Evolutionary conservation across 2,888 invertebrate genomes (phyloP).

Genomic region (Panorpa germanica): DNA sequence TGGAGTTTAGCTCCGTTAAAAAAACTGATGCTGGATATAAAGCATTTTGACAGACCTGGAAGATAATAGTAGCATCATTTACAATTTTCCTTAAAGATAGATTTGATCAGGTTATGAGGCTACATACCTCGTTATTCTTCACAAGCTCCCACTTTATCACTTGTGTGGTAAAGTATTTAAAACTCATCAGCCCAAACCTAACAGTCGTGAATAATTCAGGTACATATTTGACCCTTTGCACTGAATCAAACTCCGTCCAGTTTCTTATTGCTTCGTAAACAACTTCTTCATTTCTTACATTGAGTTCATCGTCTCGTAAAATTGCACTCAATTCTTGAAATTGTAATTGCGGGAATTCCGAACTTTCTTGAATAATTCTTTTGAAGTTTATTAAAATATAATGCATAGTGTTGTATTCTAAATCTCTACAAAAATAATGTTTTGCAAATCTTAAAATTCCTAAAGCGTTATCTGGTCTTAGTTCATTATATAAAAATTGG

Average conservation of each 20-base stretch:
- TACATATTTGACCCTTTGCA: constrained; percentile 31
- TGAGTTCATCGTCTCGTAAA: constrained; percentile 48
- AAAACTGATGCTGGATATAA: constrained; percentile 32
- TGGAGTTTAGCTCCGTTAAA: constrained; percentile 29
- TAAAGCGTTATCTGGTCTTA: constrained; percentile 48
- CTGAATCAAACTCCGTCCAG: constrained; percentile 44
- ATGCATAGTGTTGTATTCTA: constrained; percentile 38
- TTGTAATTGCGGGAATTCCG: constrained; percentile 39
- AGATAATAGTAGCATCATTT: constrained; percentile 1
- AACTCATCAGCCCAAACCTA: constrained; percentile 43
- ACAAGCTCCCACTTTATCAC: constrained; percentile 34
- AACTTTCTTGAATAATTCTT: constrained; percentile 37
- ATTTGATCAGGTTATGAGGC: constrained; percentile 1
- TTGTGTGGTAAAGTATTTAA: constrained; percentile 33
- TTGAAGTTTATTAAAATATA: constrained; percentile 38
- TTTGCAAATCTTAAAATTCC: constrained; percentile 50
- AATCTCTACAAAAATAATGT: constrained; percentile 46
- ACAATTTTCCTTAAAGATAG: constrained; percentile 4
- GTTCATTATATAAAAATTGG: constrained; percentile 39
- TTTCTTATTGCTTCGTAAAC: constrained; percentile 53
- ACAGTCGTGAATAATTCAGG: constrained; percentile 41
- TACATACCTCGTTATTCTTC: constrained; percentile 28
- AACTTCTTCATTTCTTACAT: constrained; percentile 49
- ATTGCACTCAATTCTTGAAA: constrained; percentile 41
- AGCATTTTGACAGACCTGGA: constrained; percentile 32